These are phyloP conservation scores for Girardia tigrina DNA, from an alignment of 2,888 invertebrate genomes.

Conservation along the genomic window DNA sequence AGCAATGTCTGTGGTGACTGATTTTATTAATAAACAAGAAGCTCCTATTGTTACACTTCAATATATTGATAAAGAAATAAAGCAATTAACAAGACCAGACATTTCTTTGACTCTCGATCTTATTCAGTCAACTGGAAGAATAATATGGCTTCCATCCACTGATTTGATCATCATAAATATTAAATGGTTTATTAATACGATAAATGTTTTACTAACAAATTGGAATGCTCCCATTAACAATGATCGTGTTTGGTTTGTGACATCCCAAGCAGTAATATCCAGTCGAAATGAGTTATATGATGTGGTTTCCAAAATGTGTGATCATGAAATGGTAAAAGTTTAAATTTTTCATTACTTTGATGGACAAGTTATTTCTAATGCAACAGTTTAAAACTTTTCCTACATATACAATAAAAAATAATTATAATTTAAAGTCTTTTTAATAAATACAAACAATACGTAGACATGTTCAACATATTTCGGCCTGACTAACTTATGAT, in stretches of 20 bases:
- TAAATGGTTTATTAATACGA: conserved; percentile 16
- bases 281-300: not conserved
- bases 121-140: not conserved
- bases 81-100: not conserved
- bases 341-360: no score
- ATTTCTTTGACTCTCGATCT: not conserved
- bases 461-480: no score
- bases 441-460: no score
- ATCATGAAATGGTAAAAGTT: not conserved
- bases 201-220: conserved; percentile 5
- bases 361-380: no score
- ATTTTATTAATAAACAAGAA: not conserved
- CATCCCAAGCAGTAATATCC: not conserved
- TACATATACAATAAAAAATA: no score
- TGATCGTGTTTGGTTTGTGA: conserved; percentile 30
- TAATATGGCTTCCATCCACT: not conserved
- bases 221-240: conserved; percentile 24
- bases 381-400: no score
- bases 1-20: not conserved
- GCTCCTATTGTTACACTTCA: not conserved
- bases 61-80: not conserved
- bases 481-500: no score
- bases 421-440: no score
- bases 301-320: not conserved
- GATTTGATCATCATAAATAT: not conserved